Evolutionary conservation across 2,113 vertebrate species (phyloP), one percentile per base, ranked within the genome.

Genomic region (Cervus canadensis): DNA sequence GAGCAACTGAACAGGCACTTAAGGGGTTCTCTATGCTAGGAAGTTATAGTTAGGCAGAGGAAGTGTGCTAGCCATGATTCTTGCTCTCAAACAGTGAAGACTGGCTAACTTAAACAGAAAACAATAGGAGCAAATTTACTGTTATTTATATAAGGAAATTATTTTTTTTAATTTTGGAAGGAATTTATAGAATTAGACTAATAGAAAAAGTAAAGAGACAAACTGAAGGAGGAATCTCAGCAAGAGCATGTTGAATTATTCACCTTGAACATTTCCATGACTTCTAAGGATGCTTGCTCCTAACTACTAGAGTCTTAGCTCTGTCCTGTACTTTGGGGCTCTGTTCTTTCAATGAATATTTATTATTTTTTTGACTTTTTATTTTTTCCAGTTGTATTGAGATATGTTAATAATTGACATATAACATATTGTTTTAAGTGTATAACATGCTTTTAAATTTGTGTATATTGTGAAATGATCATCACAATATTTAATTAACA

Each of bases 231-330:
- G 12, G 36, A 62, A 26, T 28, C 25, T 43, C 17, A 33, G 28
- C 6, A 88, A 56, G 4, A 56, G 6, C 4, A 2, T 26, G 12
- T 19, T 67, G 50, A 21, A 25, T 15, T 17, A 4, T 23, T 88
- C 6, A 4, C 10, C 52, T 4, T 2, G 6, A 40, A 2, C 6
- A 14, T 26, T 36, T 28, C 48, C 13, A 10, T 11, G 10, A 0
- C 30, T 36, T 48, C 9, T 23, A 3, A 17, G 21, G 6, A 76
- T 52, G 40, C 33, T 40, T 16, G 4, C 26, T 12, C 12, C 0
- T 23, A 14, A 14, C 19, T 26, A 3, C 7, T 59, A 23, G 23
- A 15, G 2, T 56, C 52, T 52, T 43, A 4, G 15, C 7, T 62
- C 17, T 12, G 8, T 15, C n/a, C 60, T 88, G 23, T 7, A 15